Conservation (phyloP, 2,888 invertebrate genomes). For the Nephrotoma flavescens region DNA sequence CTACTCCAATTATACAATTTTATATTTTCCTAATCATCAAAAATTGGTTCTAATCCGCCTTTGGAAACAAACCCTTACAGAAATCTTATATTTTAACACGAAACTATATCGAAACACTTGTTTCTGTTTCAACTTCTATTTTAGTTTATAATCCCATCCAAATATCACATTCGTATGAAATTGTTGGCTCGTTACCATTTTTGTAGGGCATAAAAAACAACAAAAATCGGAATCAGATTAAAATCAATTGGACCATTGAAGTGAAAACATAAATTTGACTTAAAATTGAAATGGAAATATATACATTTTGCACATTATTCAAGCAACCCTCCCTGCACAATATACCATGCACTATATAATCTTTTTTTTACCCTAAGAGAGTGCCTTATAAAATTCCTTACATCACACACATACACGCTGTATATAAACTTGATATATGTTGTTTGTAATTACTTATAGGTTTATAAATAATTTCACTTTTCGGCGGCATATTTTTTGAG, state of each 20-base stretch:
- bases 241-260: constrained; percentile 1
- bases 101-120: not conserved
- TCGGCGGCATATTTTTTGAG: not conserved
- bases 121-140: not conserved
- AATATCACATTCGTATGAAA: not conserved
- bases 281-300: not conserved
- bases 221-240: not conserved
- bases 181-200: not conserved
- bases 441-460: not conserved
- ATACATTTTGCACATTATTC: not conserved
- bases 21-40: not conserved
- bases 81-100: not conserved
- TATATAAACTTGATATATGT: not conserved
- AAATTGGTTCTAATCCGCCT: not conserved
- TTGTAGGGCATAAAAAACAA: not conserved
- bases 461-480: not conserved
- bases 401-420: not conserved
- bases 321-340: not conserved
- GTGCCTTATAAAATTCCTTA: not conserved
- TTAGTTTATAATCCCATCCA: not conserved
- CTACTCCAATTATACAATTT: not conserved
- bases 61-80: not conserved
- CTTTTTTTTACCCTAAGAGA: not conserved
- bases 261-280: constrained; percentile 3
- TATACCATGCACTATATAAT: not conserved